Percentiles rank a stretch among this genome's conserved stretches.
Conservation (phyloP, 2,113 vertebrate genomes). For the Channa maculata region DNA sequence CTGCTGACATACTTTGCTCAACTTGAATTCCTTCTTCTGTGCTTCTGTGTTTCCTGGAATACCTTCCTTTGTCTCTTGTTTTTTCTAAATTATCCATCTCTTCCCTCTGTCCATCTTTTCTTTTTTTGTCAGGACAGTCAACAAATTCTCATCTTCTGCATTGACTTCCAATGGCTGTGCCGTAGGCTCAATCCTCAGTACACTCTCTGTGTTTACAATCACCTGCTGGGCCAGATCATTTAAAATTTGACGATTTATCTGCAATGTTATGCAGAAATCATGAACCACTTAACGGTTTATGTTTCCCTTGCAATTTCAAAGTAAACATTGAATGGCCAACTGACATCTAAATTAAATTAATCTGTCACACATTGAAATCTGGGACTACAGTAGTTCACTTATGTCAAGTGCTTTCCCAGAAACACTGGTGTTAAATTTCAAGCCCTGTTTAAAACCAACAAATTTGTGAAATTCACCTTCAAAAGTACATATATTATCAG, state of each 20-base stretch:
- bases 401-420: no score
- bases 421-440: no score
- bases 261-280: not conserved
- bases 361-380: no score
- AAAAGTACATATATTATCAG: no score
- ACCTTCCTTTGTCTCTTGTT: not conserved
- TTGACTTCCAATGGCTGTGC: not conserved
- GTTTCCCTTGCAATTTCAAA: no score
- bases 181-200: not conserved
- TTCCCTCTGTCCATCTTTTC: not conserved
- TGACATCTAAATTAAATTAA: no score
- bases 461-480: no score
- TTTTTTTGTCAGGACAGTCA: not conserved
- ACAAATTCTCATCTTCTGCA: not conserved
- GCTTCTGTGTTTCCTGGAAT: not conserved
- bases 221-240: not conserved
- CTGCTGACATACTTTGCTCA: conserved; percentile 22
- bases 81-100: not conserved
- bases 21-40: not conserved
- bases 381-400: no score
- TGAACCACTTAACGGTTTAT: not conserved
- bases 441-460: no score
- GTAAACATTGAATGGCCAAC: no score
- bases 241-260: not conserved
- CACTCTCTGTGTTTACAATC: not conserved